Base-by-base conservation (phyloP, 2,888 invertebrate genomes). In the Rotaria magnacalcarata region DNA sequence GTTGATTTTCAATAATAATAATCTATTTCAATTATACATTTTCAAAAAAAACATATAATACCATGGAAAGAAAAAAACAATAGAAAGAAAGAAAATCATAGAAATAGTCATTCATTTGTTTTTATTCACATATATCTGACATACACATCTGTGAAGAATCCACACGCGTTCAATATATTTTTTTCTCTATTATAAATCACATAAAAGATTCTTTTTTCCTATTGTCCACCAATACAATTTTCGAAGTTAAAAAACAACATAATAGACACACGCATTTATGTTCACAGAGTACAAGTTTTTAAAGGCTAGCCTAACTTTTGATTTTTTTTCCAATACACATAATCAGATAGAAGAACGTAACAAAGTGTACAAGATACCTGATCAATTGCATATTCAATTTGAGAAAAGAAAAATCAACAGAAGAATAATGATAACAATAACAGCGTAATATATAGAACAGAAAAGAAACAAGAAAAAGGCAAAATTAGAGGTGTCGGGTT, bases 111-210 rank as follows among this genome's bases (percentile, higher is more conserved):
- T 67, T 67, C 67, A 67, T 67, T 67, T 27, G 14, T 14, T 67
- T 50, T 67, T 67, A 67, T 67, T 67, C 34, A 67, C 34, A 67
- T 67, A 27, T 67, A 67, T 67, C 67, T 67, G 67, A 67, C 67
- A 34, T 67, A 67, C 67, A 67, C 67, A 67, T 67, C 67, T 67
- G 27, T 67, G 27, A 67, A 34, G 16, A 34, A 11, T 16, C 27
- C 67, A 67, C 34, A 67, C 27, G 27, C 27, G 27, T 34, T 67
- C 27, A 54, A 21, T 54, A 7, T 3, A 5, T 54, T 54, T 54
- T 19, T 21, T 21, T 21, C 7, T 54, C 54, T 21, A 54, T 54
- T 54, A 54, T 21, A 54, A 54, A 21, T 21, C 3, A 21, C 54
- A 10, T 34, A 27, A 34, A 67, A 27, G 67, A 67, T 60, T 60